phyloP scores from a whole-genome alignment of 2,888 invertebrate genomes.

The Didymodactylos carnosus region DNA sequence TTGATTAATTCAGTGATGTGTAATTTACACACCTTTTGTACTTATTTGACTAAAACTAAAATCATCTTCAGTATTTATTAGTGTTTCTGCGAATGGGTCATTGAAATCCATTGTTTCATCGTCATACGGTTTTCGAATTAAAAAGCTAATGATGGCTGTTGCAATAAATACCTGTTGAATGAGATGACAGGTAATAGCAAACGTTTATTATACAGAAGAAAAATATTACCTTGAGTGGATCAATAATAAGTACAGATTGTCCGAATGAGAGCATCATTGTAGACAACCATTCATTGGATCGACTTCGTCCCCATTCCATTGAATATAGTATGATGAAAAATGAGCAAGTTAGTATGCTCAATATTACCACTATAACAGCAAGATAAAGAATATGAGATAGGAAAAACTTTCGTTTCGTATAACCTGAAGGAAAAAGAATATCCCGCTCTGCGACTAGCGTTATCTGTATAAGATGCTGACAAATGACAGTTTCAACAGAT shows the following conservation, averaged over 20 bases:
- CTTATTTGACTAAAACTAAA: background rate
- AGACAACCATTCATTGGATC: slow-evolving; percentile 30
- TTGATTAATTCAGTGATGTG: background rate
- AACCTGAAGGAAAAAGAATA: too few species aligned
- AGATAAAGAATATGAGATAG: too few species aligned
- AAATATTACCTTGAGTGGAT: slow-evolving; percentile 33
- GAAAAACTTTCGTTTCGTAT: too few species aligned
- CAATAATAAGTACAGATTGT: slow-evolving; percentile 31
- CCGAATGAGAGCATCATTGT: slow-evolving; percentile 33
- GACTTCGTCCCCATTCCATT: slow-evolving; percentile 32
- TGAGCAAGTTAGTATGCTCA: slow-evolving; percentile 25
- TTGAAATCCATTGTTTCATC: slow-evolving; percentile 3
- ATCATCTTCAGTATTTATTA: background rate
- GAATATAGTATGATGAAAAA: slow-evolving; percentile 31
- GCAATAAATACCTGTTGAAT: slow-evolving; percentile 4
- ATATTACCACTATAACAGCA: slow-evolving; percentile 26
- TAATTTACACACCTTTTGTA: background rate
- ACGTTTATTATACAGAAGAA: too few species aligned
- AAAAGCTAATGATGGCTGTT: slow-evolving; percentile 10
- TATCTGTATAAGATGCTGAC: too few species aligned
- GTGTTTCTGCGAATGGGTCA: background rate
- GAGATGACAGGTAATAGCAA: background rate
- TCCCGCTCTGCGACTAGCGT: too few species aligned
- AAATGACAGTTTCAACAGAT: too few species aligned
- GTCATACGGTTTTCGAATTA: slow-evolving; percentile 10